A percentile compares a stretch with the other conserved stretches of the same genome.
Conservation (phyloP, 2,888 invertebrate genomes). For the Volucella bombylans region DNA sequence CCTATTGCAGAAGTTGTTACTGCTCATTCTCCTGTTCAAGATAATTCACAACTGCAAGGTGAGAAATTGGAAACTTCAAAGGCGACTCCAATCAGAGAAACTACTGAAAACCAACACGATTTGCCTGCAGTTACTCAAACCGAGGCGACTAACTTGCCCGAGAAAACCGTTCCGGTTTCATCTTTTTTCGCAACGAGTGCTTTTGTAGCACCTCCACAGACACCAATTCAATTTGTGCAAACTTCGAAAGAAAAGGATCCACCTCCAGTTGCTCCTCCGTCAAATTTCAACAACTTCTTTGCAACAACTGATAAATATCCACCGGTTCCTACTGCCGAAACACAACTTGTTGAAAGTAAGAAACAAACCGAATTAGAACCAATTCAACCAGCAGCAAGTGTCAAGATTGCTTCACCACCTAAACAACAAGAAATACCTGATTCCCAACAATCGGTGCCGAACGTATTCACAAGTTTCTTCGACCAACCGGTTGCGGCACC, state of each 20-base stretch:
- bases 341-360: background rate
- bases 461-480: slow-evolving; percentile 76
- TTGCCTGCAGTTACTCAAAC: background rate
- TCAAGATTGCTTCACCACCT: slow-evolving; percentile 65
- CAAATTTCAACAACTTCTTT: slow-evolving; percentile 43
- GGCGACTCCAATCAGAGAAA: background rate
- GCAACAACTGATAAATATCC: background rate
- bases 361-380: background rate
- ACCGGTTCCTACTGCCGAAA: background rate
- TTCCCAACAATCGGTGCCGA: slow-evolving; percentile 62
- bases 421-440: slow-evolving; percentile 41
- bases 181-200: slow-evolving; percentile 11
- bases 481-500: slow-evolving; percentile 65
- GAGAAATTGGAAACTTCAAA: background rate
- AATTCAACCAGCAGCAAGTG: slow-evolving; percentile 30
- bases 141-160: background rate
- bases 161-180: background rate
- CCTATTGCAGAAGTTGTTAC: background rate
- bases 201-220: background rate
- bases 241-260: background rate
- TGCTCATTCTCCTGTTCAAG: background rate
- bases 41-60: background rate
- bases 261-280: background rate
- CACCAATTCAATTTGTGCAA: background rate
- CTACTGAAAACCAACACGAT: background rate